phyloP scores from a whole-genome alignment of 2,797 vertebrate species.

The Hafferia zeledoni region DNA sequence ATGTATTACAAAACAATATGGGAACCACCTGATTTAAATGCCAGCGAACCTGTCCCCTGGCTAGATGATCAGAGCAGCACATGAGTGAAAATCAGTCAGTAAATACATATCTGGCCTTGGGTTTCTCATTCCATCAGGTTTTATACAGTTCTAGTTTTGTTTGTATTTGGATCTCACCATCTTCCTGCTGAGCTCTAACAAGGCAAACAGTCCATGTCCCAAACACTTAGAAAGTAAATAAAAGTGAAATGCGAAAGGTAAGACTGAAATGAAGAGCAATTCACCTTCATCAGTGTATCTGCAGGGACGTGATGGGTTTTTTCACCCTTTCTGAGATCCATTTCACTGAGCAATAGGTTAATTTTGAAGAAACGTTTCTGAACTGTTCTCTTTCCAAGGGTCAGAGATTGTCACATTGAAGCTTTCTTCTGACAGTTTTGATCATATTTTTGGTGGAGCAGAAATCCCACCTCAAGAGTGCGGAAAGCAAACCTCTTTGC shows the following conservation, averaged over 20 bases:
- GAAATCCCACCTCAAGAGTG: not conserved
- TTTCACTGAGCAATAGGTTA: not conserved
- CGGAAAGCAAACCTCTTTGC: not conserved
- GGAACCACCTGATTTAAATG: not conserved
- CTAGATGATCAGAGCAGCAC: not conserved
- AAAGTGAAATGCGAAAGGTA: not conserved
- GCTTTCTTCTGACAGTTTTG: not conserved
- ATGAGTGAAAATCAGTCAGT: not conserved
- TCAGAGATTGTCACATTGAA: not conserved
- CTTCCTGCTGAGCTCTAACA: not conserved
- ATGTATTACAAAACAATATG: not conserved
- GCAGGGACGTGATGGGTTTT: not conserved
- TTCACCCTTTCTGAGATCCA: not conserved
- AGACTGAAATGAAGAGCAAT: not conserved
- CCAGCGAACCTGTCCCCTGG: not conserved
- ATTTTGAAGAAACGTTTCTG: fast-evolving
- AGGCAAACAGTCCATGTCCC: not conserved
- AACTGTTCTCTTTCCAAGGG: not conserved
- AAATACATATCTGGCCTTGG: not conserved
- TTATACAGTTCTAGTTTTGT: not conserved
- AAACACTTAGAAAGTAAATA: not conserved
- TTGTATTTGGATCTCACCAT: not conserved
- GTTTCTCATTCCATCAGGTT: not conserved
- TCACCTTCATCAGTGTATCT: not conserved
- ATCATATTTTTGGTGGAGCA: not conserved